phyloP scores from a whole-genome alignment of 2,113 vertebrate genomes.

The Uria aalge region DNA sequence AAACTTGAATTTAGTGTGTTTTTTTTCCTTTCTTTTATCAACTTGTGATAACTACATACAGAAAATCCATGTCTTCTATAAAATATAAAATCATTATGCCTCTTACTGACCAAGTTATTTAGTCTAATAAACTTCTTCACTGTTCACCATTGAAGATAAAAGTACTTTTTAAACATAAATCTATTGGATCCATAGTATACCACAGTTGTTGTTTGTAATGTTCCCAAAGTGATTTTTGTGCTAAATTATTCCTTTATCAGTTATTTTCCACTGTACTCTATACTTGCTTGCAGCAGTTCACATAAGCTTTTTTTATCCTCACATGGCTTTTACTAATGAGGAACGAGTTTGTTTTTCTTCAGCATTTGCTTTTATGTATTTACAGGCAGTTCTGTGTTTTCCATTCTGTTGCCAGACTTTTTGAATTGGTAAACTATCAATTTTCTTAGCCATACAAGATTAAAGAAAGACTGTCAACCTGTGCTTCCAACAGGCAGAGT shows the following conservation, averaged over 20 bases:
- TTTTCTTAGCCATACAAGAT: not conserved
- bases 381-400: not conserved
- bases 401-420: not conserved
- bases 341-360: not conserved
- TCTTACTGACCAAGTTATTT: not conserved
- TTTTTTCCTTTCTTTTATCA: not conserved
- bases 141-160: not conserved
- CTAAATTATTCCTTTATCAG: not conserved
- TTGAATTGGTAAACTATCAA: not conserved
- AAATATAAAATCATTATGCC: not conserved
- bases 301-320: not conserved
- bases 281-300: not conserved
- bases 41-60: not conserved
- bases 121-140: not conserved
- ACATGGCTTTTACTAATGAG: not conserved
- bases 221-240: not conserved
- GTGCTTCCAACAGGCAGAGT: not conserved
- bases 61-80: not conserved
- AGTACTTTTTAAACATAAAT: not conserved
- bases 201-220: not conserved
- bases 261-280: not conserved
- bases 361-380: not conserved
- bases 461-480: not conserved
- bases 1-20: not conserved
- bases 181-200: not conserved